phyloP scores from a whole-genome alignment of 1,140 invertebrate species.

The Zaprionus taronus region DNA sequence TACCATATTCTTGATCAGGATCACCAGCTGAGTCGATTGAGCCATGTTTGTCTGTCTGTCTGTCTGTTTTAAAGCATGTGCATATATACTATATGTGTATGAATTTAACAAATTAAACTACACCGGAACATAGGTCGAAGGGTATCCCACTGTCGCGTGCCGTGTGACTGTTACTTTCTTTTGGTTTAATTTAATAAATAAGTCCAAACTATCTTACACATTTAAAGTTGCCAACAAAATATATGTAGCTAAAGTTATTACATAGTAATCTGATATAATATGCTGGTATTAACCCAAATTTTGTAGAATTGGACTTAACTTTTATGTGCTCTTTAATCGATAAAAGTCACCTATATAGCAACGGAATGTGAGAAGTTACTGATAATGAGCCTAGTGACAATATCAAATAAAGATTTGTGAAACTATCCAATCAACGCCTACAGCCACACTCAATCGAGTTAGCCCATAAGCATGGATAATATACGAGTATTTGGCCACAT shows the following conservation, averaged over 20 bases:
- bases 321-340: constrained; percentile 6
- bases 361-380: constrained; percentile 13
- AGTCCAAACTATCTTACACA: not conserved
- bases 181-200: not conserved
- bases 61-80: too few species aligned
- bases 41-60: too few species aligned
- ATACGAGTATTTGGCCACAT: constrained; percentile 33
- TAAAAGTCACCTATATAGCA: not conserved
- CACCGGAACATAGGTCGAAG: too few species aligned
- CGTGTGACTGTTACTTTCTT: too few species aligned
- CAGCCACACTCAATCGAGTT: constrained; percentile 9
- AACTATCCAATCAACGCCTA: constrained; percentile 40
- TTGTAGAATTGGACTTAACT: not conserved
- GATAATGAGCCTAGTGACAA: constrained; percentile 24
- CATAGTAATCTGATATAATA: constrained; percentile 9
- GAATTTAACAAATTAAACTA: too few species aligned
- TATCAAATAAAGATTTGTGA: constrained; percentile 27
- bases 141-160: too few species aligned
- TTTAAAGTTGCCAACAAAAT: not conserved
- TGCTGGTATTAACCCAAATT: not conserved
- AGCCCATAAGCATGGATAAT: not conserved
- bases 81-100: too few species aligned
- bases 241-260: not conserved
- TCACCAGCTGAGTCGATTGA: too few species aligned
- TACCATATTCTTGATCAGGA: too few species aligned